Evolutionary conservation across 2,888 invertebrate genomes (phyloP).

Genomic region (Thysanoteuthis rhombus): DNA sequence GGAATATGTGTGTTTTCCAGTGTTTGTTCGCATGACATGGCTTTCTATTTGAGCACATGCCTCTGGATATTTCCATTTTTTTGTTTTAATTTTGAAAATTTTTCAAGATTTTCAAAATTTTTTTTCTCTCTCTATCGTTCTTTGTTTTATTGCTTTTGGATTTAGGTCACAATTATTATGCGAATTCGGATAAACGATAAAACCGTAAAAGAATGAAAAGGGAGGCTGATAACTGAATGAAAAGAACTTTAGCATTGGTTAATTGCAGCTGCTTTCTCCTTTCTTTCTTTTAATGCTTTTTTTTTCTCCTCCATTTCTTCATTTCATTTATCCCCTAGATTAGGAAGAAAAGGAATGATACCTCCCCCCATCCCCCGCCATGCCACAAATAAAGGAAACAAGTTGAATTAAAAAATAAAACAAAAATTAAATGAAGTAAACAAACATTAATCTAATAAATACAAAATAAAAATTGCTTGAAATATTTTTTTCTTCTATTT

Average conservation of each 20-base stretch:
- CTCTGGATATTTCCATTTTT: neutral
- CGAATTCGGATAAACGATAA: neutral
- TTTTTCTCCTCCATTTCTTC: neutral
- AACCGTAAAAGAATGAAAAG: neutral
- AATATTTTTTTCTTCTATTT: neutral
- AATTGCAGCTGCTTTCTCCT: neutral
- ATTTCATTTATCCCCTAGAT: neutral
- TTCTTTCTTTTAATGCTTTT: neutral
- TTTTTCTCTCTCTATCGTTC: neutral
- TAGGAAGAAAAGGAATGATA: neutral
- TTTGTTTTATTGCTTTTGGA: neutral
- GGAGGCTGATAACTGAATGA: neutral
- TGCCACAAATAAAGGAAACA: neutral
- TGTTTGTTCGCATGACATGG: neutral
- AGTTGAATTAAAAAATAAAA: neutral
- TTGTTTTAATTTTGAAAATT: neutral
- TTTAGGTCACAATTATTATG: neutral
- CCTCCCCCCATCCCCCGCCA: too few species aligned
- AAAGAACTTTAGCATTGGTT: neutral
- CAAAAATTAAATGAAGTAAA: neutral
- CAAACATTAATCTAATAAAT: neutral
- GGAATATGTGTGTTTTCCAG: neutral
- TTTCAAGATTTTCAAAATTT: neutral
- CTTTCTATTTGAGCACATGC: neutral
- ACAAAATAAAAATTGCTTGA: neutral